Evolutionary conservation across 2,888 invertebrate genomes (phyloP), one percentile per base, ranked within the genome.

Genomic region (Hirudinaria manillensis): DNA sequence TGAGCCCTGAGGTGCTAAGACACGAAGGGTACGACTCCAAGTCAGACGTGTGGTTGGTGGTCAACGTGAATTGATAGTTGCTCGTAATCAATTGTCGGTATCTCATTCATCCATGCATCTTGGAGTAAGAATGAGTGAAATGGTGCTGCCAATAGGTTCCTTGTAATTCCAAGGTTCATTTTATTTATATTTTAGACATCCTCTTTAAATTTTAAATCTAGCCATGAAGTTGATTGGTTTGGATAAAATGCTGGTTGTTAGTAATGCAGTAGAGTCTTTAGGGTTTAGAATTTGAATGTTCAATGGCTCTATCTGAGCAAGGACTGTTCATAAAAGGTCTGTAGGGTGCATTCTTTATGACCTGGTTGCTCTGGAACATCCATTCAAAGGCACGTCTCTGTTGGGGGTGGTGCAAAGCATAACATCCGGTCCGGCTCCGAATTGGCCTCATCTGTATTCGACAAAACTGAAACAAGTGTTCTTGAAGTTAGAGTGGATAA

Each of bases 1-100:
- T 86, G 86, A 85, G 85, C 77, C 86, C 86, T 4, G 86, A 86
- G 78, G 85, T 85, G 32, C 80, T 86, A 36, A 85, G 85, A 80
- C 86, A 86, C 79, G 84, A 85, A 77, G 85, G 86, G 0, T 86
- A 86, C 80, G 85, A 85, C 75, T 84, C 85, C 19, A 85, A 85
- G 78, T 85, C 85, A 13, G 86, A 86, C 79, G 81, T 86, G n/a
- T 86, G 86, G 85, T 85, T 76, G 78, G 83, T 78, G 10, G 34
- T 19, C 27, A 3, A 16, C 0, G 19, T 16, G 34, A n/a, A 13
- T 72, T 3, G 21, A 72, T 10, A 19, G 16, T 19, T 27, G 27
- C 13, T 27, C 13, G 13, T 13, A n/a, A n/a, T 67, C 16, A 21
- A 21, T 67, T 21, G 27, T n/a, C n/a, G n/a, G n/a, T n/a, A n/a